Evolutionary conservation across 2,797 vertebrate genomes (phyloP).

Genomic region (Emys orbicularis): DNA sequence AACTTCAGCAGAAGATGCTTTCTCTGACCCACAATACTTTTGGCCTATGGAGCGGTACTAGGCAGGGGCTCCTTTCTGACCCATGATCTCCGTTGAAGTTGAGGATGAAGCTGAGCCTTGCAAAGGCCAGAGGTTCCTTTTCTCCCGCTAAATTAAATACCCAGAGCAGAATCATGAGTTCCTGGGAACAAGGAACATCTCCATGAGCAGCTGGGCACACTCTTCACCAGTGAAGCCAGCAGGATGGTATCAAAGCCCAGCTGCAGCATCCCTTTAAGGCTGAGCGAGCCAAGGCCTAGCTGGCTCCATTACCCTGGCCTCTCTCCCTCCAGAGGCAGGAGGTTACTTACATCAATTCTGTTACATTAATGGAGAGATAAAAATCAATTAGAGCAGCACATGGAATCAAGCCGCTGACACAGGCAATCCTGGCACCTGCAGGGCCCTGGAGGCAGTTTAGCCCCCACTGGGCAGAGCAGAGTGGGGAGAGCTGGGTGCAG

Average conservation of each 20-base stretch:
- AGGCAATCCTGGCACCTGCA: neutral
- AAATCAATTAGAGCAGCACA: constrained; percentile 60
- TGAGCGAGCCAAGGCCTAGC: neutral
- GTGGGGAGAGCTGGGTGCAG: neutral
- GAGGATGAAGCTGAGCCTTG: neutral
- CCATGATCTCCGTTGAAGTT: neutral
- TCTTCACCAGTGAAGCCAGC: neutral
- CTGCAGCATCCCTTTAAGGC: neutral
- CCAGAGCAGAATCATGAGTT: neutral
- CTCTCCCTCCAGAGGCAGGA: constrained; percentile 40
- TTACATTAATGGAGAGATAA: constrained; percentile 62
- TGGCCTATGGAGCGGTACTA: neutral
- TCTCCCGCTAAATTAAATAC: neutral
- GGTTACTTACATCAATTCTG: constrained; percentile 59
- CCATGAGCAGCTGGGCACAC: neutral
- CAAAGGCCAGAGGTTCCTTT: neutral
- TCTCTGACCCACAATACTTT: neutral
- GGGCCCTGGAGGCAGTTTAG: neutral
- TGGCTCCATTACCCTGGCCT: neutral
- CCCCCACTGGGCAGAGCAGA: constrained; percentile 35
- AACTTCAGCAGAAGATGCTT: neutral
- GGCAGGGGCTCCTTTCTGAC: neutral
- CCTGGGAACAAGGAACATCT: neutral
- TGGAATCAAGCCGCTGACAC: neutral
- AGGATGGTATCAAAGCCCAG: neutral